Evolutionary conservation across 2,113 vertebrate species (phyloP).

Genomic region (Corapipo altera): DNA sequence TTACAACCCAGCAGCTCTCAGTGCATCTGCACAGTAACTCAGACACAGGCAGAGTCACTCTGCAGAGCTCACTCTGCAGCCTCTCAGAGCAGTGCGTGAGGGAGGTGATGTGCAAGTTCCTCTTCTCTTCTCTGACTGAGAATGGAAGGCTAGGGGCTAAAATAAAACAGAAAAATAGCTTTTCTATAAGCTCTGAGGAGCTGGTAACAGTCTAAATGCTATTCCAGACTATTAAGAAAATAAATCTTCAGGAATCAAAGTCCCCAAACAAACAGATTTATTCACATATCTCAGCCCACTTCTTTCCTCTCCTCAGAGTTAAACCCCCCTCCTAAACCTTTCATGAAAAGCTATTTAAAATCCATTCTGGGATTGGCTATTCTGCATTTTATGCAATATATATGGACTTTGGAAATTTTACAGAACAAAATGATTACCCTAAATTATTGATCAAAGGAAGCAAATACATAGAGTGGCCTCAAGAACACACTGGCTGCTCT

Average conservation of each 20-base stretch:
- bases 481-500: not conserved
- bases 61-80: not conserved
- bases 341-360: not conserved
- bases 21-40: fast-evolving
- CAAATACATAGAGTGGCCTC: not conserved
- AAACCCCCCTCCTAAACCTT: not conserved
- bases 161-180: not conserved
- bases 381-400: conserved; percentile 26
- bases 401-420: not conserved
- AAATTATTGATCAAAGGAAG: conserved; percentile 48
- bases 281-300: not conserved
- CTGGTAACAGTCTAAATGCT: not conserved
- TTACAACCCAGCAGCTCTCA: fast-evolving
- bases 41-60: too few relatives aligned
- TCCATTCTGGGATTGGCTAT: not conserved
- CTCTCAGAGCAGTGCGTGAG: not conserved
- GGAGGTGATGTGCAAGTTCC: fast-evolving
- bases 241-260: conserved; percentile 20
- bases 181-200: not conserved
- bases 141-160: not conserved
- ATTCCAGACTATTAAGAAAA: not conserved
- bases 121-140: not conserved
- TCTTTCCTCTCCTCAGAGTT: not conserved
- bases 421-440: conserved; percentile 45
- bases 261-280: not conserved